Conservation (phyloP, 2,113 vertebrate species). For the Etheostoma cragini region DNA sequence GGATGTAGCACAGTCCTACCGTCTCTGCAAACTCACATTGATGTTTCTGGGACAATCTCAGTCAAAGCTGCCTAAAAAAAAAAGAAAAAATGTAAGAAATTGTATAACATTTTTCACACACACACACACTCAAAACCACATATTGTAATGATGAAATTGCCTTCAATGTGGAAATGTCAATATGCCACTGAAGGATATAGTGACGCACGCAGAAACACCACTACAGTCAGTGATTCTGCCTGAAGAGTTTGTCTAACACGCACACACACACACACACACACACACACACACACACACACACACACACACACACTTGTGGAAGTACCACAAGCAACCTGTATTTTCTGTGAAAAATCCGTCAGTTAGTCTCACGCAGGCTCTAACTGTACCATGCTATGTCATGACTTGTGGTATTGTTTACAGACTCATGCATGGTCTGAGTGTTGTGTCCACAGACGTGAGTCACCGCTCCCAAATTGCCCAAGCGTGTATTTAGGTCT, state of each 20-base stretch:
- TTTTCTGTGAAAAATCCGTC: not conserved
- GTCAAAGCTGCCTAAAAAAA: no score
- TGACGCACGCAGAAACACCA: not conserved
- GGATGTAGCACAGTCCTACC: no score
- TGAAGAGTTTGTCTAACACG: not conserved
- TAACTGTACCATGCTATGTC: not conserved
- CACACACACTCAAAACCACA: not conserved
- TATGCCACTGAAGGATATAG: constrained; percentile 24
- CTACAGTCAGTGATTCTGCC: constrained; percentile 3
- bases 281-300: not conserved
- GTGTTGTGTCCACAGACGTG: not conserved
- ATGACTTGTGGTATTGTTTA: not conserved
- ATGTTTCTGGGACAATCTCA: no score
- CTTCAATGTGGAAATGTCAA: constrained; percentile 54
- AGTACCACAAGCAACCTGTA: not conserved
- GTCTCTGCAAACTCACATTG: no score
- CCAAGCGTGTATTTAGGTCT: not conserved
- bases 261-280: not conserved
- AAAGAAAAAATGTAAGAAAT: no score
- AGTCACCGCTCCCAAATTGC: constrained; percentile 12
- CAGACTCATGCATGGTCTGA: not conserved
- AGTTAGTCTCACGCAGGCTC: no score
- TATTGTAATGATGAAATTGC: constrained; percentile 23
- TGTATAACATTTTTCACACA: not conserved
- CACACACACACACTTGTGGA: not conserved